Evolutionary conservation across 2,797 vertebrate genomes (phyloP).

Genomic region (Sebastes dallii): DNA sequence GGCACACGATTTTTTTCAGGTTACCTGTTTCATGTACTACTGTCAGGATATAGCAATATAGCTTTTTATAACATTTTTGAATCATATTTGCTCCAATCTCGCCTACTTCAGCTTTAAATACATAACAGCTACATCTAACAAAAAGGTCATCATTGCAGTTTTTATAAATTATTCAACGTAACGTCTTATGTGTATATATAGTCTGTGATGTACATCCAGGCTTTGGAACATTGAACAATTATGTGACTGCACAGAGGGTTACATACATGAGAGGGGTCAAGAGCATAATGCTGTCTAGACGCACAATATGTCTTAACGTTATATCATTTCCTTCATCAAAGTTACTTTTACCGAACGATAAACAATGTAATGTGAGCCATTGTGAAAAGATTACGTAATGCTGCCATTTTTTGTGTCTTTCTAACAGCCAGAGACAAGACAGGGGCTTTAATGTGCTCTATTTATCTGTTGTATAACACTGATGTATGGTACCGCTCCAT

Average conservation of each 20-base stretch:
- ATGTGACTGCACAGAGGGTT: background rate
- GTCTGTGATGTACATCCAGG: background rate
- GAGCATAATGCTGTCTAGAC: background rate
- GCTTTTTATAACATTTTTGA: no score
- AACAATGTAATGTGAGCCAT: background rate
- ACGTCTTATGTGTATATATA: no score
- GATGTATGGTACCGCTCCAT: background rate
- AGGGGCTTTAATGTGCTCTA: background rate
- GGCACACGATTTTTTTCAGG: no score
- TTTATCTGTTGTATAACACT: constrained; percentile 16
- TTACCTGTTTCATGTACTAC: no score
- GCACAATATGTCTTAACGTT: background rate
- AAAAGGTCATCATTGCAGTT: background rate
- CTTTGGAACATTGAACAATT: background rate
- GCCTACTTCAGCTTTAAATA: background rate
- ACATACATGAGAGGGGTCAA: background rate
- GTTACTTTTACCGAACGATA: background rate
- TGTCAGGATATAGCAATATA: no score
- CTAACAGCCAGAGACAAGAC: background rate
- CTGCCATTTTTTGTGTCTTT: background rate
- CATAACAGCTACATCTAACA: background rate
- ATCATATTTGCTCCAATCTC: no score
- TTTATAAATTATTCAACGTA: background rate
- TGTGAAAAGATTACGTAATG: background rate
- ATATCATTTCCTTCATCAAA: background rate